A percentile compares a stretch with the other conserved stretches of the same genome.
Evolutionary conservation across 2,888 invertebrate genomes (phyloP).

Genomic region (Ichneumoninae sp.): DNA sequence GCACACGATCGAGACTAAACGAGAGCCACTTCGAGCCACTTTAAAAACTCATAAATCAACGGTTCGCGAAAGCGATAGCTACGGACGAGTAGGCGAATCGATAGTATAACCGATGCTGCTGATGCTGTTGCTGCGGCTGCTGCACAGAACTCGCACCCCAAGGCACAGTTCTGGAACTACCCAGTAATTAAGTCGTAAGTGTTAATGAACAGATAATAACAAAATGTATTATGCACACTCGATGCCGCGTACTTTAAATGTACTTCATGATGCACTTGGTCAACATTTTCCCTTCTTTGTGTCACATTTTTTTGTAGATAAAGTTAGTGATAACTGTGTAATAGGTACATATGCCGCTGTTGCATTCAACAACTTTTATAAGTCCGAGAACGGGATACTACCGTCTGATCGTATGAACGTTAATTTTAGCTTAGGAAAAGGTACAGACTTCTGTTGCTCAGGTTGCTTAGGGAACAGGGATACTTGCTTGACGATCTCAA

Average conservation of each 20-base stretch:
- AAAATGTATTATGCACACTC: slow-evolving; percentile 19
- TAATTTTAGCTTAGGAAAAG: too few species aligned
- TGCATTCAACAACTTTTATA: too few species aligned
- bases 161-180: slow-evolving; percentile 48
- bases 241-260: neutral
- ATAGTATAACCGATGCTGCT: slow-evolving; percentile 53
- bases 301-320: neutral
- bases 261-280: neutral
- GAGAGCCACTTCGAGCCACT: slow-evolving; percentile 67
- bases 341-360: neutral
- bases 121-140: slow-evolving; percentile 8
- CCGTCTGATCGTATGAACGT: too few species aligned
- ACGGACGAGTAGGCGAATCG: slow-evolving; percentile 46
- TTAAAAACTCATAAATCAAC: slow-evolving; percentile 69
- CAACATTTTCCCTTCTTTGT: neutral
- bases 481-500: neutral
- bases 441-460: too few species aligned
- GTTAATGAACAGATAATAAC: slow-evolving; percentile 59
- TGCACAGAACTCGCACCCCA: neutral
- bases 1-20: slow-evolving; percentile 53
- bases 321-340: neutral
- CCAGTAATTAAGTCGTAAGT: slow-evolving; percentile 60
- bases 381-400: too few species aligned
- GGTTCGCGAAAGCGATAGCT: slow-evolving; percentile 56
- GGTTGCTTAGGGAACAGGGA: neutral